Evolutionary conservation across 2,888 invertebrate genomes (phyloP).

Genomic region (Onthophagus sagittarius): DNA sequence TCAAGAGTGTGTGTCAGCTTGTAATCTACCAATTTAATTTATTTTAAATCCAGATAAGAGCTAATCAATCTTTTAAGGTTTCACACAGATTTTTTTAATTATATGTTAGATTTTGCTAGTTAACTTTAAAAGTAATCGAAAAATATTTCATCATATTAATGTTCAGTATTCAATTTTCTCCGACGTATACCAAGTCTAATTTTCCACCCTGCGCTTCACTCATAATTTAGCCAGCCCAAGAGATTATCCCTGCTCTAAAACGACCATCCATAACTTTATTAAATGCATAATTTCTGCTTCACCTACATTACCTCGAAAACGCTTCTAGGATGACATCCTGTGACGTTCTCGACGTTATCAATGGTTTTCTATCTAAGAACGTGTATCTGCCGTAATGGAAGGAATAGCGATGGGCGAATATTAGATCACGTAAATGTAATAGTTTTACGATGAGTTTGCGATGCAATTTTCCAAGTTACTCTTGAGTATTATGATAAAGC

Average conservation of each 20-base stretch:
- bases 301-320: not conserved
- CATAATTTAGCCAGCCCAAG: not conserved
- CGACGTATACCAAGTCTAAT: not conserved
- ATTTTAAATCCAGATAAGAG: not conserved
- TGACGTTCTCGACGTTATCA: not conserved
- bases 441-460: slow-evolving; percentile 5
- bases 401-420: not conserved
- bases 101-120: not conserved
- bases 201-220: not conserved
- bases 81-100: not conserved
- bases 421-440: slow-evolving; percentile 1
- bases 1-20: not conserved
- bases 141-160: not conserved
- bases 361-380: not conserved
- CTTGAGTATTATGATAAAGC: not conserved
- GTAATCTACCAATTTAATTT: not conserved
- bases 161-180: not conserved
- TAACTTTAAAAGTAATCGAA: not conserved
- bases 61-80: not conserved
- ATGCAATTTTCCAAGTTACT: not conserved
- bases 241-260: not conserved
- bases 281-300: not conserved
- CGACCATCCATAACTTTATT: not conserved
- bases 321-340: not conserved
- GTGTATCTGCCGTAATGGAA: not conserved